phyloP scores from a whole-genome alignment of 2,888 invertebrate genomes.

The Caenorhabditis zanzibari region DNA sequence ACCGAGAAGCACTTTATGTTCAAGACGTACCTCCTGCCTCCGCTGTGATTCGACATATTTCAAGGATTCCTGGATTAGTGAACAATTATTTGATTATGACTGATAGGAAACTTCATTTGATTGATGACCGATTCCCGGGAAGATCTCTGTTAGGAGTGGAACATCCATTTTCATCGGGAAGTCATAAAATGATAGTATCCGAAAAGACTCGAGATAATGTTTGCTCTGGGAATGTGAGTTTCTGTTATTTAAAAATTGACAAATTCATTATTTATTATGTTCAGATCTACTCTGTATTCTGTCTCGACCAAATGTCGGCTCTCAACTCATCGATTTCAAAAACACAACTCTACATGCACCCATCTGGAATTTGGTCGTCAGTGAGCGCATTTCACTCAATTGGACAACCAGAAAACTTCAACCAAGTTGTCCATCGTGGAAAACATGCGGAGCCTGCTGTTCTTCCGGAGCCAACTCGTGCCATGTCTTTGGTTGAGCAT shows the following conservation, averaged over 20 bases:
- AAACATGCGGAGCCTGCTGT: constrained; percentile 27
- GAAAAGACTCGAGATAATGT: neutral
- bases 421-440: constrained; percentile 31
- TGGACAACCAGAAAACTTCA: constrained; percentile 28
- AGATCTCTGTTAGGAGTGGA: constrained; percentile 45
- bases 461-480: constrained; percentile 48
- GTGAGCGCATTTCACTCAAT: constrained; percentile 21
- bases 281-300: constrained; percentile 42
- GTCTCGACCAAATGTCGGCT: constrained; percentile 43
- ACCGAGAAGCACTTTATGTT: constrained; percentile 33
- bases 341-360: constrained; percentile 51
- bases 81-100: constrained; percentile 65
- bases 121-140: constrained; percentile 72
- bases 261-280: constrained; percentile 5
- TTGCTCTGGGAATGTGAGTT: constrained; percentile 33
- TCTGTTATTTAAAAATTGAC: no score
- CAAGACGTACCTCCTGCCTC: constrained; percentile 22
- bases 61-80: constrained; percentile 22
- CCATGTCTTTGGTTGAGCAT: constrained; percentile 46
- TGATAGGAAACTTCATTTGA: constrained; percentile 56
- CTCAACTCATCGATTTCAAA: constrained; percentile 25
- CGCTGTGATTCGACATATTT: constrained; percentile 47
- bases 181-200: constrained; percentile 43
- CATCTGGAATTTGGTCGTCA: constrained; percentile 46
- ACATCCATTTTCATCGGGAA: constrained; percentile 60